Evolutionary conservation across 2,113 vertebrate genomes (phyloP).

Genomic region (Gymnobelideus leadbeateri): DNA sequence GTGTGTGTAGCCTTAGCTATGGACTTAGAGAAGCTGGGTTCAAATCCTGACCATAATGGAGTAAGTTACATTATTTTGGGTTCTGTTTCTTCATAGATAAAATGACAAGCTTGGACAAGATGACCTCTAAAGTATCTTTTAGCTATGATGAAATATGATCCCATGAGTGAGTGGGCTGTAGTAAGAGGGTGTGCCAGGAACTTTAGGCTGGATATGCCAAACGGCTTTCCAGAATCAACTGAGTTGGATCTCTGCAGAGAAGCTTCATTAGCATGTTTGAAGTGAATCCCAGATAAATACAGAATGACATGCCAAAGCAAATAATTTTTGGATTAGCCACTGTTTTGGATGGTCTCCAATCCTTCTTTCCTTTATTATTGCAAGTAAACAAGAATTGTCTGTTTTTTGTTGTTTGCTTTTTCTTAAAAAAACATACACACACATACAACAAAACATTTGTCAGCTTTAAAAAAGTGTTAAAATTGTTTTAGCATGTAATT

Average conservation of each 20-base stretch:
- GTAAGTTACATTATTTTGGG: neutral
- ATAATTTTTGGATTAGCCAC: neutral
- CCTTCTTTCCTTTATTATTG: constrained; percentile 18
- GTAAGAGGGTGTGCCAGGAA: neutral
- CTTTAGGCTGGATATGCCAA: neutral
- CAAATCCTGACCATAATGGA: neutral
- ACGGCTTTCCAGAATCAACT: neutral
- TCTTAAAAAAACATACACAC: neutral
- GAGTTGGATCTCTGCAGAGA: neutral
- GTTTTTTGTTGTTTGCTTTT: constrained; percentile 32
- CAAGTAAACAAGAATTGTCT: constrained; percentile 38
- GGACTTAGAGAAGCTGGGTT: neutral
- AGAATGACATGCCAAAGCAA: neutral
- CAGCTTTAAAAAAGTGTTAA: constrained; percentile 15
- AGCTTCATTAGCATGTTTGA: constrained; percentile 10
- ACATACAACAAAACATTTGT: neutral
- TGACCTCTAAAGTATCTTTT: neutral
- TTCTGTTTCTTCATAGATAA: neutral
- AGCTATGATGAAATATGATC: neutral
- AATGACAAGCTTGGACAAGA: neutral
- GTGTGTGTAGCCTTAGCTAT: neutral
- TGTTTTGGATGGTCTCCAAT: neutral
- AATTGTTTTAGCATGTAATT: neutral
- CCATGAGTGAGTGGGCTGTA: neutral
- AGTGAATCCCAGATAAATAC: neutral